Conservation (phyloP, 2,888 invertebrate species). For the Tipula unca region DNA sequence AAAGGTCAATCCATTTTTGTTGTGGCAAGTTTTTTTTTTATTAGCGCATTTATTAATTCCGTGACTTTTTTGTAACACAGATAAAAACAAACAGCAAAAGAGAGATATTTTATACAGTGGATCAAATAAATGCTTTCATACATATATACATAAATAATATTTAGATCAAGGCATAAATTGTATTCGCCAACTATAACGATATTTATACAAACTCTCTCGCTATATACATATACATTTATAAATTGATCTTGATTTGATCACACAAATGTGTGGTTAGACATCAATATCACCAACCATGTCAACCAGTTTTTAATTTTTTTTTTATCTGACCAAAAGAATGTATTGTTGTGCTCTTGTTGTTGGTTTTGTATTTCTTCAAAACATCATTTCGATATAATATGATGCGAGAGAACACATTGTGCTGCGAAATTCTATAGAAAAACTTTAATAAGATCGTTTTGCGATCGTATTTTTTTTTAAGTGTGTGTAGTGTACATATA, state of each 20-base stretch:
- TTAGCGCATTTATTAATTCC: constrained; percentile 15
- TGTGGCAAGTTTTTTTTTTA: not conserved
- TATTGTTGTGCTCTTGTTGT: not conserved
- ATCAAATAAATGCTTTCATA: not conserved
- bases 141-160: not conserved
- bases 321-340: constrained; percentile 8
- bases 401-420: not conserved
- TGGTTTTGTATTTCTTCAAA: not conserved
- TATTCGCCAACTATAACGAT: not conserved
- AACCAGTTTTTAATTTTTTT: not conserved
- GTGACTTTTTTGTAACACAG: not conserved
- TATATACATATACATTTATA: not conserved
- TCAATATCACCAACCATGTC: not conserved
- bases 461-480: not conserved
- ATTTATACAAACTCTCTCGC: not conserved
- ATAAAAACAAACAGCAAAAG: not conserved
- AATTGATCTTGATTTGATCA: not conserved
- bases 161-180: not conserved
- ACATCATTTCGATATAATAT: not conserved
- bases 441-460: not conserved
- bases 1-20: constrained; percentile 21
- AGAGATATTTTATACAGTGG: not conserved
- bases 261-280: constrained; percentile 8
- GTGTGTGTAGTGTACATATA: not conserved
- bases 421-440: not conserved